Evolutionary conservation across 2,113 vertebrate species (phyloP).

Genomic region (Pseudorectes ferrugineus): DNA sequence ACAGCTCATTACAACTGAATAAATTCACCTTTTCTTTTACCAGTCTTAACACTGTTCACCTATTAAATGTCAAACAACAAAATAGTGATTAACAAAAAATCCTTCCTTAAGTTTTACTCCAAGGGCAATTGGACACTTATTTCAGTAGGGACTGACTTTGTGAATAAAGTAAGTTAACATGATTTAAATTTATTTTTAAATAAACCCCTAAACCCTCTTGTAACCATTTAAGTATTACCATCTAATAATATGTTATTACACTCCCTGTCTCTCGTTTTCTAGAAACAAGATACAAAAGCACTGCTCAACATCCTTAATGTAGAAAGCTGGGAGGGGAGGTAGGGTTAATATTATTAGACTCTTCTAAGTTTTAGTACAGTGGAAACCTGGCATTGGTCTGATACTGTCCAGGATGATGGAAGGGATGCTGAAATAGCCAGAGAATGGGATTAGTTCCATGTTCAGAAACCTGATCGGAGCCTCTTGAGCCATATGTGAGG

Average conservation of each 20-base stretch:
- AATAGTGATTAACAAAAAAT: neutral
- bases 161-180: neutral
- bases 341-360: constrained; percentile 1
- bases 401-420: neutral
- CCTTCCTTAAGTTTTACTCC: neutral
- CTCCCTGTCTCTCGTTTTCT: neutral
- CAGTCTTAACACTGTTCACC: neutral
- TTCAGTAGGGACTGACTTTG: neutral
- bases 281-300: neutral
- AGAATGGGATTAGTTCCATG: constrained; percentile 30
- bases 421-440: constrained; percentile 31
- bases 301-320: neutral
- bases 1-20: neutral
- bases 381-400: constrained; percentile 38
- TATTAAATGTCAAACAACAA: neutral
- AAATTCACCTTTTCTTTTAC: neutral
- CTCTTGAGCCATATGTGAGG: constrained; percentile 13
- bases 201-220: neutral
- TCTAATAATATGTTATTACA: neutral
- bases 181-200: neutral
- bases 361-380: neutral
- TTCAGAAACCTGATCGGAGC: constrained; percentile 31
- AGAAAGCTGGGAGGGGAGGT: neutral
- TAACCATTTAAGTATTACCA: neutral
- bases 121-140: neutral